Evolutionary conservation across 1,140 invertebrate species (phyloP), one percentile per base, ranked within the genome.

Genomic region (roundworm (Caenorhabditis elegans)): DNA sequence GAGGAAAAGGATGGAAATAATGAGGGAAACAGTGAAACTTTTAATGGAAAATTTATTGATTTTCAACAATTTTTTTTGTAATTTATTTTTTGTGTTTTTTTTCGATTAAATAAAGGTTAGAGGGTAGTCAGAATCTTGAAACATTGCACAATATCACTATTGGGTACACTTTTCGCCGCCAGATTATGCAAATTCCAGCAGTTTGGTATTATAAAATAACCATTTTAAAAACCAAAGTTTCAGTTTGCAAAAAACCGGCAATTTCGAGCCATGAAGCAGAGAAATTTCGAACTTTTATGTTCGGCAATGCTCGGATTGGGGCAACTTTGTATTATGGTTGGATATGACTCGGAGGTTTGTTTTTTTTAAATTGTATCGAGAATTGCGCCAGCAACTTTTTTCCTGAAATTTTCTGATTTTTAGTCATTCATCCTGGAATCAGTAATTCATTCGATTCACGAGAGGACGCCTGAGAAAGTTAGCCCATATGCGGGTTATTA

Each of bases 371-470:
- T 8, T 8, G 39, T 8, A 43, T 43, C 15, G 39, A 43, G 15
- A 8, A 5, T 43, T 15, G 39, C 15, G 5, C 15, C 15, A 43
- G 39, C 39, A 43, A 15, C 39, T 5, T 43, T 15, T 8, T 15
- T 15, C 5, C 6, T 43, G 15, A 43, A 43, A 43, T 43, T 43
- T 43, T 8, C 15, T 43, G 5, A 43, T 43, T 43, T 43, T 43
- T 26, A 60, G 26, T 70, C 79, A 6, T 75, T 75, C 15, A 75
- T 80, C 49, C 11, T 80, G 17, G 79, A 80, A 34, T 75, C 79
- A 24, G 79, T 80, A 10, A 46, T 80, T 17, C 79, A 80, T 49
- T 80, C 79, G 17, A 53, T 80, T 76, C 39, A 75, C 39, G 65
- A 28, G 10, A 43, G 79, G 36, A n/a, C 75, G 8, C 79, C 79